A percentile compares a stretch with the other conserved stretches of the same genome.
Conservation (phyloP, 2,113 vertebrate species). For the Triplophysa rosa region DNA sequence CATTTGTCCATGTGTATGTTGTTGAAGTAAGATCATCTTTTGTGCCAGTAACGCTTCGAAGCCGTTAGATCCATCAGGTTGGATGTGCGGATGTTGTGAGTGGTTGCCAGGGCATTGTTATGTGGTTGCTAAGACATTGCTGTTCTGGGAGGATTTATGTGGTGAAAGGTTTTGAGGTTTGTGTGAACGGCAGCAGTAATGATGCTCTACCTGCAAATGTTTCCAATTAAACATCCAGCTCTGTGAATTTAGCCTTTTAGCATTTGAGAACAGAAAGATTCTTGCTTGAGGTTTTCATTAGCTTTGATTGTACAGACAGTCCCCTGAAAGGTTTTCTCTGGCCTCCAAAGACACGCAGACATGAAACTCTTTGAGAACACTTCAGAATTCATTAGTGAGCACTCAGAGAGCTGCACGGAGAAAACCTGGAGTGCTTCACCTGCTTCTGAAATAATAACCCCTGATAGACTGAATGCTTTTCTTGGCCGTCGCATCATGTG, state of each 20-base stretch:
- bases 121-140: too few species aligned
- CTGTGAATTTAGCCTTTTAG: neutral
- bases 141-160: too few species aligned
- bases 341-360: slow-evolving; percentile 16
- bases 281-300: neutral
- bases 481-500: slow-evolving; percentile 29
- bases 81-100: too few species aligned
- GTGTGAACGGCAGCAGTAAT: too few species aligned
- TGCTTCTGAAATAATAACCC: slow-evolving; percentile 51
- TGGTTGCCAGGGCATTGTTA: too few species aligned
- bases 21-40: too few species aligned
- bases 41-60: too few species aligned
- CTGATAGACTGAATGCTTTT: slow-evolving; percentile 60
- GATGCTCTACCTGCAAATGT: too few species aligned
- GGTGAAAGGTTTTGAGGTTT: too few species aligned
- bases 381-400: slow-evolving; percentile 64
- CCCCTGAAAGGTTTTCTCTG: slow-evolving; percentile 3
- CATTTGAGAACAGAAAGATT: neutral
- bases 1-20: too few species aligned
- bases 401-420: slow-evolving; percentile 54
- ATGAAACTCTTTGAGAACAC: slow-evolving; percentile 47
- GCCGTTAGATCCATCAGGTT: too few species aligned
- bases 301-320: neutral
- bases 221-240: neutral
- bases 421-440: slow-evolving; percentile 62